phyloP scores from a whole-genome alignment of 2,888 invertebrate genomes.

The Alloplasta piceator region DNA sequence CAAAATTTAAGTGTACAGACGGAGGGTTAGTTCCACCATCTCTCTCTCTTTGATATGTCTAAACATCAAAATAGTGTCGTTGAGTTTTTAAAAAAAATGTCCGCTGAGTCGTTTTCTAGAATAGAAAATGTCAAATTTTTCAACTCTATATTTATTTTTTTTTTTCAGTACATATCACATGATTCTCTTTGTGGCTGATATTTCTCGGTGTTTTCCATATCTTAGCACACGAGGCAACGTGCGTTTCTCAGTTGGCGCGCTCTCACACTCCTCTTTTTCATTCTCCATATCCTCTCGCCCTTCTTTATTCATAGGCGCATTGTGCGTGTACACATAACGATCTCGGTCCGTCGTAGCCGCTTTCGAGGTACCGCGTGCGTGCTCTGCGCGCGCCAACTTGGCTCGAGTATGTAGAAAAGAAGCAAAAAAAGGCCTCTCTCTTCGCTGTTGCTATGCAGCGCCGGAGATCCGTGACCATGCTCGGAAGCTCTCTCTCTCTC shows the following conservation, averaged over 20 bases:
- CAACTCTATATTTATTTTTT: slow-evolving; percentile 1
- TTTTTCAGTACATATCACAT: slow-evolving; percentile 30
- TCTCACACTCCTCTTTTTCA: slow-evolving; percentile 55
- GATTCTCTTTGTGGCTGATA: slow-evolving; percentile 47
- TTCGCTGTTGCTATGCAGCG: slow-evolving; percentile 81
- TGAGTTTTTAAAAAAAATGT: not conserved
- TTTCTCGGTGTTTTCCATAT: slow-evolving; percentile 30
- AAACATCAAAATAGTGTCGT: too few relatives aligned
- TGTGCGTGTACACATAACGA: slow-evolving; percentile 55
- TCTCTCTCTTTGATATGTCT: too few relatives aligned
- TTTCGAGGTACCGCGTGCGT: slow-evolving; percentile 56
- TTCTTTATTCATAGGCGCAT: slow-evolving; percentile 52
- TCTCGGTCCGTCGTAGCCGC: slow-evolving; percentile 30
- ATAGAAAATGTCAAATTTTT: not conserved
- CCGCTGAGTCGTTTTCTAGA: not conserved
- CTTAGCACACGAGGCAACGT: slow-evolving; percentile 42
- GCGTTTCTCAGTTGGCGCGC: slow-evolving; percentile 59
- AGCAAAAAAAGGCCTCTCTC: slow-evolving; percentile 72
- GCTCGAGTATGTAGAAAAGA: slow-evolving; percentile 66
- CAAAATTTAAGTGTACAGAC: too few relatives aligned
- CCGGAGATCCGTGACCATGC: slow-evolving; percentile 66
- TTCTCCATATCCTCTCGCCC: slow-evolving; percentile 50
- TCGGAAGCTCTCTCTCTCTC: slow-evolving; percentile 37
- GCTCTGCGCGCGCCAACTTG: slow-evolving; percentile 65
- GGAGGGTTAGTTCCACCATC: too few relatives aligned